Conservation (phyloP, 2,113 vertebrate genomes). For the Cricetomys ansorgei region DNA sequence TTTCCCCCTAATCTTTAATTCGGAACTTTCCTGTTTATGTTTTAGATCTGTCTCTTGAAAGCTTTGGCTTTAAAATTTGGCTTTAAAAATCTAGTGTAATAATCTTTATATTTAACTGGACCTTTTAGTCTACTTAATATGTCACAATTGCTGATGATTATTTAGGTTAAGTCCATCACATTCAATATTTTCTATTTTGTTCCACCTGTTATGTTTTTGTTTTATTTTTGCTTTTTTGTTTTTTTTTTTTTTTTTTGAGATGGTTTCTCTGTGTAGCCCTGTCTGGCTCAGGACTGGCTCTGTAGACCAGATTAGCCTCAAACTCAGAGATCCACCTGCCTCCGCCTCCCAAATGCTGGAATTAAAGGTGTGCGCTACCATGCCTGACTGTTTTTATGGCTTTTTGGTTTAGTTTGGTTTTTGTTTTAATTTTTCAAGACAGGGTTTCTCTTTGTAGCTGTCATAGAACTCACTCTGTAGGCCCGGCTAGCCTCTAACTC, state of each 20-base stretch:
- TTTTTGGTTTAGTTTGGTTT: neutral
- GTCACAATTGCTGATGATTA: neutral
- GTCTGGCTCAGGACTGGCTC: no score
- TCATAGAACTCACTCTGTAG: neutral
- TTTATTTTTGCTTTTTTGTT: neutral
- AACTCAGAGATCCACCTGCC: no score
- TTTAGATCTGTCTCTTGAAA: slow-evolving; percentile 9
- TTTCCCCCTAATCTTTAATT: neutral
- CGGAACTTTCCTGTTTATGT: neutral
- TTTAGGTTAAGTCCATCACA: neutral
- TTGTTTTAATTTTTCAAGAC: neutral
- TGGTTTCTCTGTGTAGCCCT: no score
- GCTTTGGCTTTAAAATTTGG: neutral
- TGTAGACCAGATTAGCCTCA: no score
- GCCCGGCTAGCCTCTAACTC: neutral
- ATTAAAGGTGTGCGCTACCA: no score
- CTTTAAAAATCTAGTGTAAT: neutral
- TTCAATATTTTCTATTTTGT: neutral
- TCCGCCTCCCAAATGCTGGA: no score
- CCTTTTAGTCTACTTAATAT: slow-evolving; percentile 1
- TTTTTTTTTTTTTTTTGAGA: neutral
- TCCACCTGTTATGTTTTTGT: neutral
- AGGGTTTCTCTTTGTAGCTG: neutral
- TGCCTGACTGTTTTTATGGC: no score
- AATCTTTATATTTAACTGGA: slow-evolving; percentile 30